phyloP scores from a whole-genome alignment of 2,113 vertebrate species.

The Ceyx cyanopectus region DNA sequence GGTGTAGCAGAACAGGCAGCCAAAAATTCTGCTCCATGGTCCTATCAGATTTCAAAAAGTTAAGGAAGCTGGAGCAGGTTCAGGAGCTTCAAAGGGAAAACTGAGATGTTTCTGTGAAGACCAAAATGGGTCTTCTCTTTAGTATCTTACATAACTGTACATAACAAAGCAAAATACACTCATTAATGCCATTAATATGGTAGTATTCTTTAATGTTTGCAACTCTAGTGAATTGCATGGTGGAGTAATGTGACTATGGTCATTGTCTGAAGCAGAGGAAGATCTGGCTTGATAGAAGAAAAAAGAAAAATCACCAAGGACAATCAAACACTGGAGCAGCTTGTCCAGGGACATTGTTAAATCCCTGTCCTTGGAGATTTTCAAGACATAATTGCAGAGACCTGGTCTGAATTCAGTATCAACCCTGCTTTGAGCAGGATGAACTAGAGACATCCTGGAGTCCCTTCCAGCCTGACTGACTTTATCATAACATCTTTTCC shows the following conservation, averaged over 20 bases:
- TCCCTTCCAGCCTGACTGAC: background rate
- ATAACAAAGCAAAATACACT: background rate
- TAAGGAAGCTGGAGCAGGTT: background rate
- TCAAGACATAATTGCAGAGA: background rate
- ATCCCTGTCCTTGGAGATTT: background rate
- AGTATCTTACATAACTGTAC: background rate
- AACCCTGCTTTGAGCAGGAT: background rate
- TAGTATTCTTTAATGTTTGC: background rate
- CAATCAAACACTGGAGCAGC: background rate
- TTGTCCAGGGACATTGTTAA: background rate
- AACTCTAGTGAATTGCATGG: background rate
- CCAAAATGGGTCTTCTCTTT: background rate
- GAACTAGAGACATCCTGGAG: background rate
- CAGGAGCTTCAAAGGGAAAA: background rate
- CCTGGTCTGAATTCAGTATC: background rate
- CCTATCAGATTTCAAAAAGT: constrained; percentile 1
- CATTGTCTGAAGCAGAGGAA: background rate
- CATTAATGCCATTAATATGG: background rate
- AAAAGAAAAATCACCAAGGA: background rate
- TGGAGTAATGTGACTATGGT: background rate
- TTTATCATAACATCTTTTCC: background rate
- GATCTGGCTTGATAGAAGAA: background rate
- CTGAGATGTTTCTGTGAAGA: background rate
- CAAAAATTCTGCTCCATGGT: background rate
- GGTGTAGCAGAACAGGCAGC: background rate